Evolutionary conservation across 2,113 vertebrate genomes (phyloP).

Genomic region (Platichthys flesus): DNA sequence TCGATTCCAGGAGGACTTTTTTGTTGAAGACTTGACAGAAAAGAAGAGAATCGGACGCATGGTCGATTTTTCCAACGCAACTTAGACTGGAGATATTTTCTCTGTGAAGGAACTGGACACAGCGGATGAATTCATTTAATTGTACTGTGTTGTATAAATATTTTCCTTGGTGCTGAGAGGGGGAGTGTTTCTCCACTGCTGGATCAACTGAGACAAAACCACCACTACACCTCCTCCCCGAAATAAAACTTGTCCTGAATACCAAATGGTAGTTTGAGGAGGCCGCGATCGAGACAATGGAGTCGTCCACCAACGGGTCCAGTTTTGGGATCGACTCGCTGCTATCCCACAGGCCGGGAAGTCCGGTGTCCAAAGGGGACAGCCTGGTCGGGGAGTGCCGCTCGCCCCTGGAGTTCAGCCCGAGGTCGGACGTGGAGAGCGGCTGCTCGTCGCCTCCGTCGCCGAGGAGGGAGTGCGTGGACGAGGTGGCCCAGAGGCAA

Average conservation of each 20-base stretch:
- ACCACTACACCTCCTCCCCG: conserved; percentile 9
- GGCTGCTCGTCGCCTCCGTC: conserved; percentile 93
- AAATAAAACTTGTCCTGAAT: conserved; percentile 72
- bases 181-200: conserved; percentile 52
- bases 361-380: conserved; percentile 92
- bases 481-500: conserved; percentile 83
- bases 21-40: conserved; percentile 13
- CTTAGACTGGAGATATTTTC: conserved; percentile 66
- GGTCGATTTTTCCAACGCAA: conserved; percentile 74
- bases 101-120: conserved; percentile 39
- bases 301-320: conserved; percentile 93
- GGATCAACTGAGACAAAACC: conserved; percentile 65
- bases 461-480: conserved; percentile 90
- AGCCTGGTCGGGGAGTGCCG: conserved; percentile 89
- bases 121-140: conserved; percentile 65
- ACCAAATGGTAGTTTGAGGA: conserved; percentile 83
- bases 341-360: conserved; percentile 93
- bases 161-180: conserved; percentile 21
- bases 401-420: conserved; percentile 94
- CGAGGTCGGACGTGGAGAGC: conserved; percentile 92
- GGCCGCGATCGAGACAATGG: conserved; percentile 83
- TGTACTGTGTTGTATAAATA: conserved; percentile 23
- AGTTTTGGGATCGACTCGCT: conserved; percentile 98
- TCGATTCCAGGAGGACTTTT: conserved; percentile 56
- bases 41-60: conserved; percentile 56